Evolutionary conservation across 2,888 invertebrate species (phyloP).

Genomic region (Diabrotica balteata): DNA sequence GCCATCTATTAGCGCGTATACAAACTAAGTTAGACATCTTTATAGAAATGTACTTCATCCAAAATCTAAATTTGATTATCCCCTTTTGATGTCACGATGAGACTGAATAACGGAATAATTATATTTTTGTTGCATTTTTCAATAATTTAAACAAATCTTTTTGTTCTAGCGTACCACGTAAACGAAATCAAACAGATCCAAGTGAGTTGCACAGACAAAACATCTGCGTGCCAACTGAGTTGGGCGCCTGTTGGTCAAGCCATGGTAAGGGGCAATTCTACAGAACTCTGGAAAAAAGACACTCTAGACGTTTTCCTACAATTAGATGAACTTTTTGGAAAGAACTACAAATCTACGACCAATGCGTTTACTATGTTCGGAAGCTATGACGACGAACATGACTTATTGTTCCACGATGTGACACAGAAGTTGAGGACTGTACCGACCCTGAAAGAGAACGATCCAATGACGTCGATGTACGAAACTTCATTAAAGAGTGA

Average conservation of each 20-base stretch:
- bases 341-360: constrained; percentile 64
- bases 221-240: constrained; percentile 66
- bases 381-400: constrained; percentile 67
- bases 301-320: constrained; percentile 73
- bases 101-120: too few species aligned
- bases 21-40: too few species aligned
- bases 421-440: constrained; percentile 57
- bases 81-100: too few species aligned
- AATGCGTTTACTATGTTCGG: constrained; percentile 76
- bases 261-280: constrained; percentile 67
- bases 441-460: constrained; percentile 51
- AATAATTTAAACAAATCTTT: too few species aligned
- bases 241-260: constrained; percentile 76
- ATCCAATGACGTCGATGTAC: constrained; percentile 50
- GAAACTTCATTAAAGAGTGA: constrained; percentile 39
- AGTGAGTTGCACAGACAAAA: constrained; percentile 66
- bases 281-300: constrained; percentile 69
- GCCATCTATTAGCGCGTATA: too few species aligned
- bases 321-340: constrained; percentile 76
- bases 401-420: constrained; percentile 73
- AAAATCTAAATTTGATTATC: too few species aligned
- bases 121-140: too few species aligned
- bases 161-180: too few species aligned
- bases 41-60: too few species aligned
- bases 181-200: constrained; percentile 52